A percentile compares a stretch with the other conserved stretches of the same genome.
Conservation (phyloP, 2,888 invertebrate species). For the Monochamus alternatus region DNA sequence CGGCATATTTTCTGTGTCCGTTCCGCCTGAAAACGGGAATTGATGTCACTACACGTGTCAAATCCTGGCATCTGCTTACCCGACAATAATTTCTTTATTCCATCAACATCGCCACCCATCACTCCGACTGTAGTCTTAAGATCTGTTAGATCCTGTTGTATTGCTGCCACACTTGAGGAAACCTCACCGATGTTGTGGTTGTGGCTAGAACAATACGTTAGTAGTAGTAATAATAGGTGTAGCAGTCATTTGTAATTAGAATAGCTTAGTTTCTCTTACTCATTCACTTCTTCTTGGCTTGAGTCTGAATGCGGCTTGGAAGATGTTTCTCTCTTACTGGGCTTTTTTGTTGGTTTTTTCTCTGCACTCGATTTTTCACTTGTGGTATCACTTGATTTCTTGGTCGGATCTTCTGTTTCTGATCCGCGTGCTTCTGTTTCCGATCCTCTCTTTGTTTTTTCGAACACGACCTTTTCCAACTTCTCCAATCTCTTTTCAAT, state of each 20-base stretch:
- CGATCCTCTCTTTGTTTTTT: background rate
- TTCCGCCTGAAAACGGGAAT: background rate
- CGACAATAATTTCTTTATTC: slow-evolving; percentile 45
- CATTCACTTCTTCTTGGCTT: too few relatives aligned
- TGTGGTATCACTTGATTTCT: background rate
- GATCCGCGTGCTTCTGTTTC: background rate
- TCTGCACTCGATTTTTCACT: background rate
- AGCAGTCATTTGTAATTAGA: too few relatives aligned
- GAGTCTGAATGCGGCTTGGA: too few relatives aligned
- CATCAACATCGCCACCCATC: slow-evolving; percentile 47
- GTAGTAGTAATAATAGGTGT: too few relatives aligned
- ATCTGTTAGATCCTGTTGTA: background rate
- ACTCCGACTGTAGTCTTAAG: background rate
- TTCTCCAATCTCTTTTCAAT: slow-evolving; percentile 20
- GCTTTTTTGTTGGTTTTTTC: background rate
- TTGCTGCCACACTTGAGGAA: background rate
- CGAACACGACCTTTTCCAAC: slow-evolving; percentile 3
- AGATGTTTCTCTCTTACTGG: too few relatives aligned
- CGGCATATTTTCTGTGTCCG: slow-evolving; percentile 33
- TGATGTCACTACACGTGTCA: background rate
- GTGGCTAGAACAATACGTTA: too few relatives aligned
- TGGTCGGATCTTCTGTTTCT: background rate
- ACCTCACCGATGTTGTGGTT: background rate
- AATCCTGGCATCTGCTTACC: background rate
- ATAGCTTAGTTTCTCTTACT: too few relatives aligned